Evolutionary conservation across 1,140 invertebrate genomes (phyloP).

Genomic region (Nasonia vitripennis): DNA sequence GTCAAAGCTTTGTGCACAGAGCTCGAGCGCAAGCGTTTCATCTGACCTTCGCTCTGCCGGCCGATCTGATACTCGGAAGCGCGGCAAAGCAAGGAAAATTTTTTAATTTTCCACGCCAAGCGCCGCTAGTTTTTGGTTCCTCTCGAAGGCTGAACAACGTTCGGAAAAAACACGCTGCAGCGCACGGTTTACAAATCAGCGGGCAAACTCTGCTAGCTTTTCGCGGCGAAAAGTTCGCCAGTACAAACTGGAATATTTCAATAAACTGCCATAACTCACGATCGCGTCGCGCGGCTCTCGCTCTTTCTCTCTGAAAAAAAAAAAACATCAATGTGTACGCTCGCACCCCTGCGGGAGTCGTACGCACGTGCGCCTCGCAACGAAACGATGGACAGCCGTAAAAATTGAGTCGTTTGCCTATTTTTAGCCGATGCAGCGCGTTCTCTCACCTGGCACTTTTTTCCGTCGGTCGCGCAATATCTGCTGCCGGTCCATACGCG

Average conservation of each 20-base stretch:
- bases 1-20: neutral
- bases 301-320: neutral
- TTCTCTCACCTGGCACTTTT: neutral
- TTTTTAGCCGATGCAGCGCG: constrained; percentile 1
- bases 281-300: neutral
- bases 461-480: constrained; percentile 27
- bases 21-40: neutral
- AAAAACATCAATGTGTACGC: too few relatives aligned
- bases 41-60: neutral
- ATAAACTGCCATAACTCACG: constrained; percentile 21
- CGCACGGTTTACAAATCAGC: neutral
- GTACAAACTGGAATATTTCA: constrained; percentile 20
- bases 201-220: neutral
- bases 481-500: neutral
- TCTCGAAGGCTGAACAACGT: neutral
- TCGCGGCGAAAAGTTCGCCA: neutral
- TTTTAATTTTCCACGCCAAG: constrained; percentile 8
- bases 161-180: neutral
- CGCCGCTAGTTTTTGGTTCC: neutral
- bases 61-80: neutral
- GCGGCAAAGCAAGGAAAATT: neutral
- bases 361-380: neutral
- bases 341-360: neutral
- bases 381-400: constrained; percentile 4
- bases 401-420: constrained; percentile 24